Conservation (phyloP, 1,140 invertebrate species). For the Orchestia grillus region DNA sequence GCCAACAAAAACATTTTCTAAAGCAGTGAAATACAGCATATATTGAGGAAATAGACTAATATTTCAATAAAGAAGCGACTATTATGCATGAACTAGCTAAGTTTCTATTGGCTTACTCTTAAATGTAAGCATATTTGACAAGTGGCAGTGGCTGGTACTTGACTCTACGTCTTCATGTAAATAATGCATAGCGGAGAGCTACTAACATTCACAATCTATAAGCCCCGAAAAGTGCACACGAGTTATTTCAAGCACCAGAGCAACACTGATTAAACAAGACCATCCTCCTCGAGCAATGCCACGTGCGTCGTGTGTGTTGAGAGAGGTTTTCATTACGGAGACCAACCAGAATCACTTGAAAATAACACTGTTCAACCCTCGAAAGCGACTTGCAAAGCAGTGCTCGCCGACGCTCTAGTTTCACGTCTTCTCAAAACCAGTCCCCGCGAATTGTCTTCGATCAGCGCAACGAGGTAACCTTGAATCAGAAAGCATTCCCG, state of each 20-base stretch:
- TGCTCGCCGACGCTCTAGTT: background rate
- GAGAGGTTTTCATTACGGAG: background rate
- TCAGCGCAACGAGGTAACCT: background rate
- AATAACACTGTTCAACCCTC: background rate
- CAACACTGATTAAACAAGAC: background rate
- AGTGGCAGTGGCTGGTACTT: conserved; percentile 23
- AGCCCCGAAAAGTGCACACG: background rate
- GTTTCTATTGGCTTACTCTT: background rate
- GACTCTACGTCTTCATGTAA: background rate
- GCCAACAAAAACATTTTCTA: background rate
- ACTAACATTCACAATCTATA: background rate
- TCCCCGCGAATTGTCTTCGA: background rate
- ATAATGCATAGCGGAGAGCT: background rate
- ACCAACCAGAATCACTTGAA: background rate
- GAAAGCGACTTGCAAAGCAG: background rate
- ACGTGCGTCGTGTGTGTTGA: background rate
- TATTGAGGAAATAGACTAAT: conserved; percentile 19
- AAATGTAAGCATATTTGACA: background rate
- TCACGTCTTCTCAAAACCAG: background rate
- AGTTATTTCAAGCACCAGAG: background rate
- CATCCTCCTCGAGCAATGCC: background rate
- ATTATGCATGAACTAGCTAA: background rate
- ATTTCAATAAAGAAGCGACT: background rate
- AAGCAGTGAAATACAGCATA: conserved; percentile 20
- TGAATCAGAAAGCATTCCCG: background rate